These are phyloP conservation scores for Pempheris klunzingeri DNA, from an alignment of 2,797 vertebrate genomes.

Conservation along the genomic window DNA sequence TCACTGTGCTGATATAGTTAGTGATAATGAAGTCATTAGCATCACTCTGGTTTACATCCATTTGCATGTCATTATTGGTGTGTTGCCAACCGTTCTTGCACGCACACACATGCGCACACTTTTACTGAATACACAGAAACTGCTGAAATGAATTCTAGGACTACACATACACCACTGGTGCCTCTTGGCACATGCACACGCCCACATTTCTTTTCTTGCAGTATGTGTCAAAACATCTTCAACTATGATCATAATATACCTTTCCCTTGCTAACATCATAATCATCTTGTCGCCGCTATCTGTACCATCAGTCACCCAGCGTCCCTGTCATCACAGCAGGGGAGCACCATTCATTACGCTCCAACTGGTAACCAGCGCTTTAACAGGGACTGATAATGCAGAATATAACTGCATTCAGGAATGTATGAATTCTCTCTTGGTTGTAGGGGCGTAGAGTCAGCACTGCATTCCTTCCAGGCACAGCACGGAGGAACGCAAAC, in stretches of 20 bases:
- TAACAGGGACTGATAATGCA: conserved; percentile 64
- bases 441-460: conserved; percentile 66
- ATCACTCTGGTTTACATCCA: conserved; percentile 56
- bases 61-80: conserved; percentile 71
- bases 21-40: conserved; percentile 70
- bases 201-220: conserved; percentile 30
- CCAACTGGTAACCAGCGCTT: conserved; percentile 64
- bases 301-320: conserved; percentile 78
- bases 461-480: conserved; percentile 67
- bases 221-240: conserved; percentile 60
- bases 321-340: conserved; percentile 77
- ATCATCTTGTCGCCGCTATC: conserved; percentile 58
- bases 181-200: conserved; percentile 14
- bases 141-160: conserved; percentile 35
- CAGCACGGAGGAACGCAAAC: conserved; percentile 73
- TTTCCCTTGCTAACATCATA: conserved; percentile 56
- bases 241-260: conserved; percentile 65
- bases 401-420: conserved; percentile 55
- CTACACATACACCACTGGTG: conserved; percentile 14
- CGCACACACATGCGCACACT: conserved; percentile 8
- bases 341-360: conserved; percentile 73
- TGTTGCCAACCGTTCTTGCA: conserved; percentile 9
- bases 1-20: conserved; percentile 48
- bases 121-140: conserved; percentile 26
- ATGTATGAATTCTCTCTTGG: conserved; percentile 64